Conservation (phyloP, 2,888 invertebrate genomes). For the Siphlonurus alternatus region DNA sequence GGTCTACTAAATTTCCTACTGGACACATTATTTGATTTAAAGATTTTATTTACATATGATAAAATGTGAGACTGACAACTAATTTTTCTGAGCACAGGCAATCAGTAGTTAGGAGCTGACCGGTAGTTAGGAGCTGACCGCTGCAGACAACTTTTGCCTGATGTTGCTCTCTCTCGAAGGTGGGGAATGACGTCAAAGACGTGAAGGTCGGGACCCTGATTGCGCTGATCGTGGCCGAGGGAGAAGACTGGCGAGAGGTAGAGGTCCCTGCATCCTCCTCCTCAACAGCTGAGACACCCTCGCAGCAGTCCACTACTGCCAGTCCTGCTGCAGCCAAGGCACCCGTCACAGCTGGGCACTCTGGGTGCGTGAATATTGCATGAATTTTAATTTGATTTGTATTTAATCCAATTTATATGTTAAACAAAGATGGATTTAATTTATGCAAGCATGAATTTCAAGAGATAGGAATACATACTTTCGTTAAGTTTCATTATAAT, state of each 20-base stretch:
- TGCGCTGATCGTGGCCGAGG: conserved; percentile 40
- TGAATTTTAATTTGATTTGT: not conserved
- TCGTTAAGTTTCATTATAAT: not conserved
- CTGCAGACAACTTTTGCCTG: too few species aligned
- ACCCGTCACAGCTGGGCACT: conserved; percentile 1
- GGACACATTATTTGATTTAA: too few species aligned
- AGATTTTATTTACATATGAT: too few species aligned
- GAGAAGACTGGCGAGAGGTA: conserved; percentile 42
- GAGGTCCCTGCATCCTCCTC: conserved; percentile 21
- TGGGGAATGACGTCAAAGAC: conserved; percentile 34
- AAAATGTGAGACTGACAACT: too few species aligned
- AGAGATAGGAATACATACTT: not conserved
- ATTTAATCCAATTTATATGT: not conserved
- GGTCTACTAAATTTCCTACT: too few species aligned
- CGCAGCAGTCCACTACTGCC: conserved; percentile 1
- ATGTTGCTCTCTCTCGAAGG: too few species aligned
- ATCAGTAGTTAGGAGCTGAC: too few species aligned
- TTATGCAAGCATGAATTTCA: too few species aligned
- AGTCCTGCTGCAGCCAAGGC: not conserved
- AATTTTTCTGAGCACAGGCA: too few species aligned
- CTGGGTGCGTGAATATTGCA: not conserved
- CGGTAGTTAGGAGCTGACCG: too few species aligned
- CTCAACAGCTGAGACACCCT: not conserved
- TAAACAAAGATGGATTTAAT: too few species aligned
- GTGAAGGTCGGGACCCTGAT: conserved; percentile 38